These are phyloP conservation scores for Anthrax anthrax DNA, from an alignment of 2,888 invertebrate genomes.

Conservation along the genomic window DNA sequence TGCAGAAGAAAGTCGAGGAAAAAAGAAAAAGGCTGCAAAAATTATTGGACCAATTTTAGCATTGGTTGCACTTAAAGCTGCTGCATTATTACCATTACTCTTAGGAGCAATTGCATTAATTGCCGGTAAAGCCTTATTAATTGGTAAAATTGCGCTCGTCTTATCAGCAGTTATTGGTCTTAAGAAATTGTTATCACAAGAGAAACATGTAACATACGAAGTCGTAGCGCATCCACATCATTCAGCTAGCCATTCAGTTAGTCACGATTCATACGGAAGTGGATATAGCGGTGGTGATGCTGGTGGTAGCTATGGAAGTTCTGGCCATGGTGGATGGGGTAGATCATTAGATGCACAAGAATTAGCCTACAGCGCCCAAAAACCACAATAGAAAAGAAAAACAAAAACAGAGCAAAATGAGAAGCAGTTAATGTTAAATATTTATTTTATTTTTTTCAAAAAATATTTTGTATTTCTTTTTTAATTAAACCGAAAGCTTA, in stretches of 20 bases:
- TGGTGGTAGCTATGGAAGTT: conserved; percentile 46
- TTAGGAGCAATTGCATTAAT: conserved; percentile 71
- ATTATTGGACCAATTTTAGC: conserved; percentile 63
- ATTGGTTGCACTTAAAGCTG: conserved; percentile 61
- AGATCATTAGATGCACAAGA: conserved; percentile 61
- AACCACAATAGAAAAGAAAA: conserved; percentile 37
- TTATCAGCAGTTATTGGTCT: conserved; percentile 70
- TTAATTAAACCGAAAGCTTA: too few species aligned
- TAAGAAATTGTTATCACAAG: conserved; percentile 65
- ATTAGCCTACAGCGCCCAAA: conserved; percentile 66
- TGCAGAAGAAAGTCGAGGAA: conserved; percentile 57
- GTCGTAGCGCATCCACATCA: conserved; percentile 77
- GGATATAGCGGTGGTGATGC: conserved; percentile 43
- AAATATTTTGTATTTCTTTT: too few species aligned
- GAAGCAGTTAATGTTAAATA: too few species aligned
- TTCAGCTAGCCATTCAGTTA: conserved; percentile 50
- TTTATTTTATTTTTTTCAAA: too few species aligned
- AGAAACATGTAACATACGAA: conserved; percentile 78
- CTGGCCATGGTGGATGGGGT: conserved; percentile 60
- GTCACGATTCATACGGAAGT: conserved; percentile 47
- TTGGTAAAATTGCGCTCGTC: conserved; percentile 73
- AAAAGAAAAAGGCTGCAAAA: conserved; percentile 70
- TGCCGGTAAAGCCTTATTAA: conserved; percentile 70
- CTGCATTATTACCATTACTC: conserved; percentile 61
- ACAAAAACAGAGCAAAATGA: too few species aligned